phyloP scores from a whole-genome alignment of 2,888 invertebrate genomes.

The Diplazon laetatorius region DNA sequence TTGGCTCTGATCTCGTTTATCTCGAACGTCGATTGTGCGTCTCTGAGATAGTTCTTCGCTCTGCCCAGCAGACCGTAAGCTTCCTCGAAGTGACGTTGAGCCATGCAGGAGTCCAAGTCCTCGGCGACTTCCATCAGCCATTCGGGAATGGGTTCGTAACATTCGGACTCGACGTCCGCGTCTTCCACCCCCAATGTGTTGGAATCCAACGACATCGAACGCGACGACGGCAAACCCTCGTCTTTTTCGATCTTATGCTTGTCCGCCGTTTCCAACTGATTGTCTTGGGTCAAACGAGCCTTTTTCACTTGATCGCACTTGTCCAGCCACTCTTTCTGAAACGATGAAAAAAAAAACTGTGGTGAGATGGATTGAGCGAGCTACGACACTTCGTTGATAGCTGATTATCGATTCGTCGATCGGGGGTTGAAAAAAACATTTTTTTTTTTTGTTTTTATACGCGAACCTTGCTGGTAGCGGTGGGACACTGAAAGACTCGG shows the following conservation, averaged over 20 bases:
- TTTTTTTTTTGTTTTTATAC: neutral
- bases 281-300: constrained; percentile 87
- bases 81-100: constrained; percentile 97
- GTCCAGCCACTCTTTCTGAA: constrained; percentile 96
- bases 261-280: constrained; percentile 79
- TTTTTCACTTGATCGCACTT: constrained; percentile 96
- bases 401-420: neutral
- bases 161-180: constrained; percentile 72
- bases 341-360: too few species aligned
- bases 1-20: constrained; percentile 83
- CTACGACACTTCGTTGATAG: too few species aligned
- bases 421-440: too few species aligned
- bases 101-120: constrained; percentile 96
- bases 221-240: constrained; percentile 65
- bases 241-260: constrained; percentile 64
- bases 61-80: constrained; percentile 92
- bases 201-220: constrained; percentile 78
- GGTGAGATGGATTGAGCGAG: too few species aligned
- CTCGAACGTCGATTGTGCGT: constrained; percentile 80
- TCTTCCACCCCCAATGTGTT: constrained; percentile 76
- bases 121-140: constrained; percentile 96
- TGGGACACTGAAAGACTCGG: constrained; percentile 94
- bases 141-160: constrained; percentile 85
- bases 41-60: constrained; percentile 84
- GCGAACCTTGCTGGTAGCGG: constrained; percentile 86